Evolutionary conservation across 2,113 vertebrate species (phyloP), one percentile per base, ranked within the genome.

Genomic region (Tenrec ecaudatus): DNA sequence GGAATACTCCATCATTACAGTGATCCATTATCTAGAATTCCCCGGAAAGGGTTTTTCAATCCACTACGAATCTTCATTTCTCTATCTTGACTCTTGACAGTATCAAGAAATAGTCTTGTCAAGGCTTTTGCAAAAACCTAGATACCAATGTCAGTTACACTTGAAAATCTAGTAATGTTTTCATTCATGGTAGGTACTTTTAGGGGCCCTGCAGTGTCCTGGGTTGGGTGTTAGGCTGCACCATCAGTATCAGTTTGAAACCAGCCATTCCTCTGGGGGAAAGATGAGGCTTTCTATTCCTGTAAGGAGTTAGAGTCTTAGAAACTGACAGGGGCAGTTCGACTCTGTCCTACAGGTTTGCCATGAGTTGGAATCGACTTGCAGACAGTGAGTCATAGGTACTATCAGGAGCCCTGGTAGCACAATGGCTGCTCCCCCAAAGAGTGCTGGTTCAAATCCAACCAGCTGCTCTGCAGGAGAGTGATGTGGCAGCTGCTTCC

Each of bases 11-110:
- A 91, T 89, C 84, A 91, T 29, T 47, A 47, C 6, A 38, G 40
- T 4, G 43, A 4, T 33, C 6, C 43, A n/a, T 79, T 77, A 73
- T 66, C 31, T 75, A 89, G 66, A 87, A 91, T 81, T 89, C 80
- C 80, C 91, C 29, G 15, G 36, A 40, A 91, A 89, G 84, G 23
- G 6, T 36, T 92, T 88, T 93, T 64, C 76, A 90, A 71, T 88
- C 89, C 94, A 40, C 43, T 43, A 20, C 9, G 31, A 93, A 91
- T 69, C 53, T 2, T 84, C 73, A 53, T 36, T 53, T 71, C 57
- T 71, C 76, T 68, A 73, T 33, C 23, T 85, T 75, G 84, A 16
- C 3, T 38, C 40, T 71, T 38, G 89, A 66, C 71, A 91, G 31
- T 73, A 89, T 53, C 60, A 73, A 36, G 60, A 89, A 64, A 60